A percentile compares a stretch with the other conserved stretches of the same genome.
Evolutionary conservation across 2,888 invertebrate species (phyloP).

Genomic region (Bombylius discolor): DNA sequence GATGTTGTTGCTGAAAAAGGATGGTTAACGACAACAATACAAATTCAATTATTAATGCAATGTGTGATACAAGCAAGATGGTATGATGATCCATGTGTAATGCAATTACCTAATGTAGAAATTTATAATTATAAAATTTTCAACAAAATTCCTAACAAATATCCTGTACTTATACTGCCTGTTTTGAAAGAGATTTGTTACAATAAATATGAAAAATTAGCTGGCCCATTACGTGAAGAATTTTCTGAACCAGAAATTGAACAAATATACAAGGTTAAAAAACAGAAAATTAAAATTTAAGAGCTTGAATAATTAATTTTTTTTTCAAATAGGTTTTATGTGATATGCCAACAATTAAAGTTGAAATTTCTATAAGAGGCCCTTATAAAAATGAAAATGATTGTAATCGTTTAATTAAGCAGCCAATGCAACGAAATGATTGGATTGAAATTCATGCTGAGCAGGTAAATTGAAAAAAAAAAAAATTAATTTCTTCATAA

Average conservation of each 20-base stretch:
- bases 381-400: constrained; percentile 31
- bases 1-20: constrained; percentile 85
- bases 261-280: constrained; percentile 47
- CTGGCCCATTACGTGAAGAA: constrained; percentile 47
- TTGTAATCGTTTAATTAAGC: constrained; percentile 24
- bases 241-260: constrained; percentile 57
- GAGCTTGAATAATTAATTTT: background rate
- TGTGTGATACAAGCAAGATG: constrained; percentile 85
- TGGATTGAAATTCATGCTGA: constrained; percentile 54
- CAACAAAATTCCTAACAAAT: constrained; percentile 35
- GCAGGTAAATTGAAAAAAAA: constrained; percentile 37
- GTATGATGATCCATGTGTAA: constrained; percentile 60
- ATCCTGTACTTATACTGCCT: constrained; percentile 27
- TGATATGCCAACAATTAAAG: constrained; percentile 49
- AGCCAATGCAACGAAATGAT: constrained; percentile 31
- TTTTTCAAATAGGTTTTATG: constrained; percentile 40
- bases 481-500: background rate
- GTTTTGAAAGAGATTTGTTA: constrained; percentile 28
- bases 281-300: background rate
- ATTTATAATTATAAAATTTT: constrained; percentile 49
- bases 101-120: constrained; percentile 65
- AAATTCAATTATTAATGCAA: constrained; percentile 69
- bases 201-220: constrained; percentile 48
- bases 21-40: constrained; percentile 72
- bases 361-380: constrained; percentile 46